phyloP scores from a whole-genome alignment of 1,140 invertebrate species.

The Drosophila bifasciata region DNA sequence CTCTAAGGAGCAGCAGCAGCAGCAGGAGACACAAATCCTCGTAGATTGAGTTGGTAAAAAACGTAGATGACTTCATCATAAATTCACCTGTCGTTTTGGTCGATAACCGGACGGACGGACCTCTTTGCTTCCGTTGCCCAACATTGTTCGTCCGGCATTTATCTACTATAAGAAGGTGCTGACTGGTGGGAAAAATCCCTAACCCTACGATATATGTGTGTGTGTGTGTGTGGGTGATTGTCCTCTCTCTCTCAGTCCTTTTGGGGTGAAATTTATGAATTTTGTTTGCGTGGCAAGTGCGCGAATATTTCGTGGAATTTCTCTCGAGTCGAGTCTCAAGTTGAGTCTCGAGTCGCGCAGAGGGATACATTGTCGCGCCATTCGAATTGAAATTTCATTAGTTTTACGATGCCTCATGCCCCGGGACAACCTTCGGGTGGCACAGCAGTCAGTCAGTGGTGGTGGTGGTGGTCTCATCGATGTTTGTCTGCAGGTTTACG shows the following conservation, averaged over 20 bases:
- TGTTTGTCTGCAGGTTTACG: conserved; percentile 54
- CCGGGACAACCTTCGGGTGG: conserved; percentile 30
- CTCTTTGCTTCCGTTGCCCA: conserved; percentile 61
- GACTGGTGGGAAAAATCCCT: conserved; percentile 38
- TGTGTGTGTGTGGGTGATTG: too few relatives aligned
- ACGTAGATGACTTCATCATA: conserved; percentile 77
- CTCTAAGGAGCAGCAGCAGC: background rate
- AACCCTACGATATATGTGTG: too few relatives aligned
- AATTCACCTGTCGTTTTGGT: conserved; percentile 78
- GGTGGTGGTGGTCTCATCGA: background rate
- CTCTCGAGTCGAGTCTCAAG: background rate
- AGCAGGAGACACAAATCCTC: background rate
- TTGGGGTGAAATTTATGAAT: conserved; percentile 57
- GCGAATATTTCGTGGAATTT: conserved; percentile 80
- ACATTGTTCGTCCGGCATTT: conserved; percentile 14
- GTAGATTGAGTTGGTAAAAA: conserved; percentile 1
- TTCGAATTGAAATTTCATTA: conserved; percentile 80
- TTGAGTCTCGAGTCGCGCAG: conserved; percentile 1
- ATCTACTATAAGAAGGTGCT: too few relatives aligned
- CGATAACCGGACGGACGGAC: conserved; percentile 47
- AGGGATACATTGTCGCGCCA: conserved; percentile 59
- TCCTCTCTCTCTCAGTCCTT: background rate
- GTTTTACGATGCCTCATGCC: conserved; percentile 64
- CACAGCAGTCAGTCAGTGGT: too few relatives aligned
- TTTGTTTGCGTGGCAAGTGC: conserved; percentile 66